phyloP scores from a whole-genome alignment of 2,888 invertebrate species.

The Ormyrus thymus region DNA sequence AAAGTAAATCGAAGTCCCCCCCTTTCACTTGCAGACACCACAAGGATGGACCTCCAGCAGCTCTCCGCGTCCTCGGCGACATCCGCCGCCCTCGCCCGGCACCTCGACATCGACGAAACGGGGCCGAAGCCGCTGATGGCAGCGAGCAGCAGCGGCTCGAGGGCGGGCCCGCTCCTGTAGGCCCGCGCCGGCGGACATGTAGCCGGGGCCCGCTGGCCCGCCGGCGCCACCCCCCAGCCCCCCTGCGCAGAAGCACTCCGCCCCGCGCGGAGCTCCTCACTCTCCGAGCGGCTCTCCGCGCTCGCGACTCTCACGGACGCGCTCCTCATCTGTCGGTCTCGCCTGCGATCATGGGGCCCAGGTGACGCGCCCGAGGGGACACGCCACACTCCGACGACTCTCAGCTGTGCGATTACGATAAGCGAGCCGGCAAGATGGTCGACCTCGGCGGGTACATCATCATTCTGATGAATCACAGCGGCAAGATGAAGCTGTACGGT shows the following conservation, averaged over 20 bases:
- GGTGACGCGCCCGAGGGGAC: not conserved
- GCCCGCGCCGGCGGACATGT: too few species aligned
- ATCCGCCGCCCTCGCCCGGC: not conserved
- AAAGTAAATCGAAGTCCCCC: too few species aligned
- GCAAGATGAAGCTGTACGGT: constrained; percentile 94
- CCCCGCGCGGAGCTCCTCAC: too few species aligned
- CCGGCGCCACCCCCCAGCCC: not conserved
- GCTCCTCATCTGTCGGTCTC: not conserved
- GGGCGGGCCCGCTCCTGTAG: not conserved
- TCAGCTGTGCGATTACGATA: not conserved
- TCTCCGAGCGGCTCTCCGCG: too few species aligned
- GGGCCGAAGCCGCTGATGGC: not conserved
- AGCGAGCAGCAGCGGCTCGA: not conserved
- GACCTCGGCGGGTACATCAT: constrained; percentile 97
- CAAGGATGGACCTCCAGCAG: too few species aligned
- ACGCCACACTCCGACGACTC: too few species aligned
- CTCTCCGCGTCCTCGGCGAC: not conserved
- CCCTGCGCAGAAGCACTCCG: too few species aligned
- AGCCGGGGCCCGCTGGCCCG: not conserved
- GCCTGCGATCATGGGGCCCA: not conserved
- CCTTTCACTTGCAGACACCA: too few species aligned
- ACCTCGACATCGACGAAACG: not conserved
- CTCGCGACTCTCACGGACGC: too few species aligned
- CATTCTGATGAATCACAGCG: constrained; percentile 94
- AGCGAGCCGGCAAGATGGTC: constrained; percentile 78